Conservation (phyloP, 2,888 invertebrate genomes). For the Anoplius nigerrimus region DNA sequence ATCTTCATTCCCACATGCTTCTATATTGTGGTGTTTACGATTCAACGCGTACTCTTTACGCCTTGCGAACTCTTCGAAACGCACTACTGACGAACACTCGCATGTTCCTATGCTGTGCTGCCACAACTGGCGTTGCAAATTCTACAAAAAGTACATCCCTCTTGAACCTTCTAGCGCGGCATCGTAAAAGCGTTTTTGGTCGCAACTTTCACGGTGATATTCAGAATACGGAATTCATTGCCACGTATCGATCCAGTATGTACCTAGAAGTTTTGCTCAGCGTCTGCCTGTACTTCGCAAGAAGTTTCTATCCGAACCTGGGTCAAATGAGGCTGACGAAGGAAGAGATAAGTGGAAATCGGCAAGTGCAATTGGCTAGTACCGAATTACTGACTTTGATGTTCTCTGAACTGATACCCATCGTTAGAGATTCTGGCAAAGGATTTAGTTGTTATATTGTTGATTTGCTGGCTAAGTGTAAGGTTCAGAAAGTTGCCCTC, state of each 20-base stretch:
- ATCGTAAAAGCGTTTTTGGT: conserved; percentile 87
- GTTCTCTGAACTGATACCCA: conserved; percentile 83
- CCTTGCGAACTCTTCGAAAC: conserved; percentile 84
- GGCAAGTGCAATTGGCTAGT: conserved; percentile 84
- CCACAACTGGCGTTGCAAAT: conserved; percentile 83
- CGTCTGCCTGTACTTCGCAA: conserved; percentile 86
- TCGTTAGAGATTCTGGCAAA: conserved; percentile 86
- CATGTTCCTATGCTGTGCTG: conserved; percentile 84
- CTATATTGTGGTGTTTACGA: conserved; percentile 89
- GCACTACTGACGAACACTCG: conserved; percentile 84
- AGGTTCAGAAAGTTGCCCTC: conserved; percentile 88
- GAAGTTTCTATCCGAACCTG: conserved; percentile 86
- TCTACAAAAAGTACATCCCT: conserved; percentile 77
- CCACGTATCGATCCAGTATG: conserved; percentile 86
- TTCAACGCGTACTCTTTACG: conserved; percentile 84
- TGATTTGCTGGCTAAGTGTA: conserved; percentile 85
- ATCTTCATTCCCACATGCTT: conserved; percentile 89
- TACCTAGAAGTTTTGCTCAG: conserved; percentile 87
- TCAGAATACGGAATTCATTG: conserved; percentile 80
- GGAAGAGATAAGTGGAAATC: conserved; percentile 85
- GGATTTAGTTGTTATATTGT: conserved; percentile 86
- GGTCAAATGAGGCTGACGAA: conserved; percentile 81
- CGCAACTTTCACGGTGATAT: conserved; percentile 81
- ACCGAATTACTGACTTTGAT: conserved; percentile 85
- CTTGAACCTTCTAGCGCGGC: conserved; percentile 82